A percentile compares a stretch with the other conserved stretches of the same genome.
These are phyloP conservation scores for Procavia capensis DNA, from an alignment of 2,113 vertebrate species.

Conservation along the genomic window DNA sequence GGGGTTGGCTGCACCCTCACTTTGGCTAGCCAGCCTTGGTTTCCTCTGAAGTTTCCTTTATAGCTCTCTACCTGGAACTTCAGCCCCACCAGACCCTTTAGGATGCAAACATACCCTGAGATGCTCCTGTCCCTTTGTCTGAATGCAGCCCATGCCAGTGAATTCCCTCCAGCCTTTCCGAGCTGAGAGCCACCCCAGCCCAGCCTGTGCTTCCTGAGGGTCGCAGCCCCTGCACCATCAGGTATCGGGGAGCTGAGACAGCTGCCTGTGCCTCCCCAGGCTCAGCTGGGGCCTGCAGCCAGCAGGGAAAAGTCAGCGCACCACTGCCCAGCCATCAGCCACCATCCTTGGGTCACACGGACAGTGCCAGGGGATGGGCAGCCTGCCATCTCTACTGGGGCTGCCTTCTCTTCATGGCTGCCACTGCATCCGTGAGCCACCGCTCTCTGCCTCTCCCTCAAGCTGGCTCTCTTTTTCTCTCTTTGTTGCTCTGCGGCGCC, in stretches of 20 bases:
- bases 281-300: not conserved
- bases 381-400: not conserved
- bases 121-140: not conserved
- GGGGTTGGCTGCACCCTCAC: too few relatives aligned
- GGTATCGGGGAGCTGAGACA: not conserved
- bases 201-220: not conserved
- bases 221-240: not conserved
- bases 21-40: too few relatives aligned
- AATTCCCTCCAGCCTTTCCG: not conserved
- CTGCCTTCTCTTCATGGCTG: not conserved
- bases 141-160: not conserved
- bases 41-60: too few relatives aligned
- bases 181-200: not conserved
- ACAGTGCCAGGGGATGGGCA: not conserved
- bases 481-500: too few relatives aligned
- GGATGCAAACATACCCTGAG: not conserved
- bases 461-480: not conserved
- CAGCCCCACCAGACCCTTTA: not conserved
- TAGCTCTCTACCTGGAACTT: not conserved
- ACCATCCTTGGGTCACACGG: accelerated
- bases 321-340: too few relatives aligned
- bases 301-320: not conserved
- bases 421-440: not conserved
- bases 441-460: not conserved
- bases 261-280: too few relatives aligned